Evolutionary conservation across 2,113 vertebrate species (phyloP).

Genomic region (Muscicapa adusta): DNA sequence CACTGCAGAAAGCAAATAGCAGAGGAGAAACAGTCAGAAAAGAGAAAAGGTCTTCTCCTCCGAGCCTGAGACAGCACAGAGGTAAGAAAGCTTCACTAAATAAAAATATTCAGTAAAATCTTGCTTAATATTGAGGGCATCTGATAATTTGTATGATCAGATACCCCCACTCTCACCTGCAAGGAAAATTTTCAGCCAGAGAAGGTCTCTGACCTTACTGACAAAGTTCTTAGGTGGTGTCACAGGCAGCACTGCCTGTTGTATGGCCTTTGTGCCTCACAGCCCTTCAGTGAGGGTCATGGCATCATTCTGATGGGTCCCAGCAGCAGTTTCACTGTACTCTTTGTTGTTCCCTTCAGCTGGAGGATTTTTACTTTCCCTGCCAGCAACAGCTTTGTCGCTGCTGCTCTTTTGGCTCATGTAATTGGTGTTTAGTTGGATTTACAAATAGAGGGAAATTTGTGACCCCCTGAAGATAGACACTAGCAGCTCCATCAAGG

Average conservation of each 20-base stretch:
- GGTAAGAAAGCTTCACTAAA: slow-evolving; percentile 26
- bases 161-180: background rate
- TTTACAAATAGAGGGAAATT: background rate
- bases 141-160: background rate
- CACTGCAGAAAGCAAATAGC: background rate
- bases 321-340: background rate
- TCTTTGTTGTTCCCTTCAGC: background rate
- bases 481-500: background rate
- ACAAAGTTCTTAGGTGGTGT: background rate
- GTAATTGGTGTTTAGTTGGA: background rate
- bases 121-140: background rate
- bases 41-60: background rate
- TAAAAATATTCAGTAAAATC: background rate
- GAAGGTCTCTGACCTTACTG: background rate
- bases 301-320: rapidly evolving
- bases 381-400: background rate
- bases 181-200: background rate
- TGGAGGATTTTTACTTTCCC: background rate
- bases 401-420: background rate
- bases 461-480: background rate
- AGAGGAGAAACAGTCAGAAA: background rate
- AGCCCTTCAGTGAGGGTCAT: background rate
- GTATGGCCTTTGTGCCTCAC: background rate
- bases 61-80: background rate
- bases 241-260: rapidly evolving